phyloP scores from a whole-genome alignment of 2,888 invertebrate genomes.

The Scaptomyza cyrtandrae region DNA sequence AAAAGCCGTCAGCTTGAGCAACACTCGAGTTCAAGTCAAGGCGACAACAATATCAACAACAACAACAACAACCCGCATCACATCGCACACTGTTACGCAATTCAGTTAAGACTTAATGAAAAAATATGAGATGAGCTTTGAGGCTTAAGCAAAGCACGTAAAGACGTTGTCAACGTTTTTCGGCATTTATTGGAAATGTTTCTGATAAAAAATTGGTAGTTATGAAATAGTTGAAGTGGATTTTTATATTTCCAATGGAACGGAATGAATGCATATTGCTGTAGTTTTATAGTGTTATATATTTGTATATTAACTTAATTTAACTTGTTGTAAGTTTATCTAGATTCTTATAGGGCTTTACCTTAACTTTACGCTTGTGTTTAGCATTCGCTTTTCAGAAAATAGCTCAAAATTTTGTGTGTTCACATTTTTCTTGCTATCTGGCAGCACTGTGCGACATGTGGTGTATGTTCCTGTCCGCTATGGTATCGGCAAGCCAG shows the following conservation, averaged over 20 bases:
- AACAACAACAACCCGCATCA: constrained; percentile 18
- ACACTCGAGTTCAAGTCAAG: constrained; percentile 44
- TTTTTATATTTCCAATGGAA: neutral
- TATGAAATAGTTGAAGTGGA: neutral
- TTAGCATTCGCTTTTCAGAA: neutral
- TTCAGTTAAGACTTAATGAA: constrained; percentile 19
- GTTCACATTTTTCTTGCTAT: too few relatives aligned
- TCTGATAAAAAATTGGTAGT: too few relatives aligned
- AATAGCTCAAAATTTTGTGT: too few relatives aligned
- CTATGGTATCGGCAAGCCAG: constrained; percentile 37
- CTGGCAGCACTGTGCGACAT: constrained; percentile 35
- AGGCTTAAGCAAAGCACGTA: neutral
- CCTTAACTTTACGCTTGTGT: neutral
- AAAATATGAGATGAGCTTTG: constrained; percentile 19
- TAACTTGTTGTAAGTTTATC: neutral
- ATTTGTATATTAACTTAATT: too few relatives aligned
- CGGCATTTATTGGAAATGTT: too few relatives aligned
- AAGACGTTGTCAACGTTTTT: neutral
- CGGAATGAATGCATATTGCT: too few relatives aligned
- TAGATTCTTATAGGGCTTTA: neutral
- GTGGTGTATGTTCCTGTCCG: constrained; percentile 3
- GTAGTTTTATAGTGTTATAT: too few relatives aligned
- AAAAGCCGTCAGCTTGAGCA: constrained; percentile 67
- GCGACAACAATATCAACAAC: neutral
- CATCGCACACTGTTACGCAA: constrained; percentile 45